Evolutionary conservation across 2,113 vertebrate genomes (phyloP), one percentile per base, ranked within the genome.

Genomic region (Indicator maculatus): DNA sequence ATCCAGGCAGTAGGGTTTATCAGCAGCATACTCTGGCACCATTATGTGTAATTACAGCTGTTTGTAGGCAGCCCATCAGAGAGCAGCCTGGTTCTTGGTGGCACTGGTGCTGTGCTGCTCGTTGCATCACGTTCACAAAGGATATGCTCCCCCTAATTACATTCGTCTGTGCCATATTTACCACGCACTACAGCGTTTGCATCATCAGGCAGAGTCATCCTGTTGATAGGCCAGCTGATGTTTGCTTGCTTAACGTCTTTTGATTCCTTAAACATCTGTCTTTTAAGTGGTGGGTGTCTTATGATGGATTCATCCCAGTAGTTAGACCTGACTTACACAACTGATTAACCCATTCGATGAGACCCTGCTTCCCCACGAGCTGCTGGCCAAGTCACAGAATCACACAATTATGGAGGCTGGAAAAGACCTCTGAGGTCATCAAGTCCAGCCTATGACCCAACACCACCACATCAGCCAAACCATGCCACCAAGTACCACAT

Each of bases 151-250:
- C 81, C 76, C 53, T 96, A 94, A 96, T 96, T 95, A 95, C 0
- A 7, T 18, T 39, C 61, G 0, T 78, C 90, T 90, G 69, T 5
- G 50, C 77, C 59, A 1, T 84, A 86, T 85, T 81, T 86, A 92
- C 56, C 75, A 76, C 50, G 7, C 88, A 58, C 81, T 59, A 20
- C 60, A 78, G 11, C n/a, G 73, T 88, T 76, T 90, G 70, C 86
- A 92, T 95, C 95, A 92, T 79, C 80, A 63, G 4, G 86, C 86
- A 82, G 36, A 93, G 83, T 56, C 95, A 95, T 92, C 90, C 94
- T 95, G 95, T 95, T 96, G 92, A 82, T 82, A 63, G 80, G 50
- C 71, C 84, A 82, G 74, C 66, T 92, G 73, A 83, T 93, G 76
- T 78, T 94, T 93, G 88, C 86, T 86, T 81, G 39, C 50, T 65